Conservation (phyloP, 2,113 vertebrate genomes). For the Pao palembangensis region DNA sequence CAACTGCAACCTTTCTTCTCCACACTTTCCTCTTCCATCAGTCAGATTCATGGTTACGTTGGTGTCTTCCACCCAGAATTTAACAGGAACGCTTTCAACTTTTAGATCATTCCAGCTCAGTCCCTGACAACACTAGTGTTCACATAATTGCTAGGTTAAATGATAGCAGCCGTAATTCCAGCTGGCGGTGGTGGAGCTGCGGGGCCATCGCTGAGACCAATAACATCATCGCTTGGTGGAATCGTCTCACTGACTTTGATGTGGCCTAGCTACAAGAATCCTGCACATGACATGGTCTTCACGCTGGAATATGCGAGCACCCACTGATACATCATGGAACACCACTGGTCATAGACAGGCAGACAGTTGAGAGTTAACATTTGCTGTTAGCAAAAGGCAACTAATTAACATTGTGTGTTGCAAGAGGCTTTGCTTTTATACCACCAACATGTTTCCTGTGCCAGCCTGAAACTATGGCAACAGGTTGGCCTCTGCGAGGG, state of each 20-base stretch:
- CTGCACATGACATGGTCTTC: slow-evolving; percentile 58
- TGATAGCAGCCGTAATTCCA: not conserved
- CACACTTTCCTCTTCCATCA: too few species aligned
- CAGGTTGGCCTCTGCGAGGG: slow-evolving; percentile 51
- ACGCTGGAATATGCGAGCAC: slow-evolving; percentile 58
- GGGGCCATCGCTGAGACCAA: slow-evolving; percentile 34
- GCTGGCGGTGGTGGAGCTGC: not conserved
- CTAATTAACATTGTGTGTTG: slow-evolving; percentile 69
- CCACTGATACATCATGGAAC: slow-evolving; percentile 64
- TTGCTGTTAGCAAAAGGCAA: slow-evolving; percentile 67
- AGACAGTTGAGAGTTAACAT: slow-evolving; percentile 38
- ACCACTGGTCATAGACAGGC: slow-evolving; percentile 10
- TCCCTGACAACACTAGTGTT: too few species aligned
- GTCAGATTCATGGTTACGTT: too few species aligned
- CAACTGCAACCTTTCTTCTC: too few species aligned
- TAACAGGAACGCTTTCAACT: too few species aligned
- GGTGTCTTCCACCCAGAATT: too few species aligned
- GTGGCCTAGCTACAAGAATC: slow-evolving; percentile 68
- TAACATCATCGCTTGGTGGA: slow-evolving; percentile 62
- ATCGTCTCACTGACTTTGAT: slow-evolving; percentile 60
- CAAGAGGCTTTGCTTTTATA: slow-evolving; percentile 68
- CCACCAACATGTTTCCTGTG: slow-evolving; percentile 69
- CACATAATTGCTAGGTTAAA: too few species aligned
- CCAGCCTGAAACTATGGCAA: slow-evolving; percentile 68
- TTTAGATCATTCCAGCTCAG: too few species aligned